A percentile compares a stretch with the other conserved stretches of the same genome.
Conservation (phyloP, 2,113 vertebrate species). For the Pangasianodon hypophthalmus region DNA sequence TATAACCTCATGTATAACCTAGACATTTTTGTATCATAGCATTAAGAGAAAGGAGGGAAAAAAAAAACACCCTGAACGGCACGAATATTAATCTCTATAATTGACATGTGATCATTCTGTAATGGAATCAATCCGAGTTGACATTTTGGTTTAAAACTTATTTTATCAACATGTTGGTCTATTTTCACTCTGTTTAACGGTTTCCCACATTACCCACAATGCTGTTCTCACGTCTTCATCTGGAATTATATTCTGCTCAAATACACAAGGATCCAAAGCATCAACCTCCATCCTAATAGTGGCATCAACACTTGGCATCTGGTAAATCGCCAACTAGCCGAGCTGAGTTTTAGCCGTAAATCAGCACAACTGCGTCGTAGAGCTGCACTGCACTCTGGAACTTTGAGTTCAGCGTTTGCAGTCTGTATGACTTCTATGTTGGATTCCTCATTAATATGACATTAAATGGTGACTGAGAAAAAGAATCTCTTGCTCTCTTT, state of each 20-base stretch:
- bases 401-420: neutral
- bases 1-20: neutral
- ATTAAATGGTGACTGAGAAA: neutral
- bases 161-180: too few relatives aligned
- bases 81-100: neutral
- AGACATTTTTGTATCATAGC: neutral
- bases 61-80: neutral
- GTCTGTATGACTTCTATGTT: neutral
- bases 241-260: too few relatives aligned
- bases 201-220: neutral
- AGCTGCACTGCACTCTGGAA: neutral
- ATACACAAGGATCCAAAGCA: too few relatives aligned
- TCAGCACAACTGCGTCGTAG: neutral
- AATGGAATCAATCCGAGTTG: neutral
- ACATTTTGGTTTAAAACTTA: too few relatives aligned
- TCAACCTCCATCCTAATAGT: neutral
- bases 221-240: neutral
- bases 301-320: neutral
- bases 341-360: neutral
- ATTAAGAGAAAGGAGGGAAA: neutral
- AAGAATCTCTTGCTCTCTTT: neutral
- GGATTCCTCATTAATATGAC: neutral
- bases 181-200: too few relatives aligned
- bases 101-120: neutral
- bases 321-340: neutral